A percentile compares a stretch with the other conserved stretches of the same genome.
These are phyloP conservation scores for Leucophora obtusa DNA, from an alignment of 2,888 invertebrate genomes.

Conservation along the genomic window DNA sequence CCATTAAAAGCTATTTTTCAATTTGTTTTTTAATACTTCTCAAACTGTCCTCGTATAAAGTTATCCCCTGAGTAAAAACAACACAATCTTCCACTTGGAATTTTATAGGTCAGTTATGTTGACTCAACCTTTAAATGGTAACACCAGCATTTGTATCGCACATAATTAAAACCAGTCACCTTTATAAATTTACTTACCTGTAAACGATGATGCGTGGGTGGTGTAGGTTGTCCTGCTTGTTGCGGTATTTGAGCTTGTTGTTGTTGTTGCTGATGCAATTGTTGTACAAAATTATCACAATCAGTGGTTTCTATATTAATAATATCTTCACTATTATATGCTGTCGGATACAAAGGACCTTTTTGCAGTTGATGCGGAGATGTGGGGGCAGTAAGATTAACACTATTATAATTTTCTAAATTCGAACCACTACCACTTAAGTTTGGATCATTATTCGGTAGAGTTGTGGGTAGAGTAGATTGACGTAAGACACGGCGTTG, in stretches of 20 bases:
- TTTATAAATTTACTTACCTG: constrained; percentile 62
- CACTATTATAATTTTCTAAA: constrained; percentile 73
- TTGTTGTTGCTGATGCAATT: constrained; percentile 65
- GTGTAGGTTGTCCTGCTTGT: constrained; percentile 49
- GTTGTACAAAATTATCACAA: constrained; percentile 71
- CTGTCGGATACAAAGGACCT: constrained; percentile 73
- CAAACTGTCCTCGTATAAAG: no score
- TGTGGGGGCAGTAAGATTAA: constrained; percentile 76
- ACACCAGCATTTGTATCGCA: no score
- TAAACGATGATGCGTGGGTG: constrained; percentile 72
- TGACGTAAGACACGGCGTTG: constrained; percentile 76
- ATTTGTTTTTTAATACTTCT: no score
- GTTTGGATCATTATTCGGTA: constrained; percentile 73
- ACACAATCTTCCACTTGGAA: no score
- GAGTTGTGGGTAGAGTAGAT: constrained; percentile 76
- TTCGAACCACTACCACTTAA: constrained; percentile 73
- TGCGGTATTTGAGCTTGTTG: constrained; percentile 57
- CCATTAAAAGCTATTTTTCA: no score
- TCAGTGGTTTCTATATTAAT: constrained; percentile 72
- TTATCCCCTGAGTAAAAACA: no score
- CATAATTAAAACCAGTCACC: no score
- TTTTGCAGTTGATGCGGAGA: constrained; percentile 77
- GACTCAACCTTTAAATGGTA: no score
- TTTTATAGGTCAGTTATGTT: no score
- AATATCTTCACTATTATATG: constrained; percentile 74